These are phyloP conservation scores for Amiota mariae DNA, from an alignment of 2,888 invertebrate species.

Conservation along the genomic window DNA sequence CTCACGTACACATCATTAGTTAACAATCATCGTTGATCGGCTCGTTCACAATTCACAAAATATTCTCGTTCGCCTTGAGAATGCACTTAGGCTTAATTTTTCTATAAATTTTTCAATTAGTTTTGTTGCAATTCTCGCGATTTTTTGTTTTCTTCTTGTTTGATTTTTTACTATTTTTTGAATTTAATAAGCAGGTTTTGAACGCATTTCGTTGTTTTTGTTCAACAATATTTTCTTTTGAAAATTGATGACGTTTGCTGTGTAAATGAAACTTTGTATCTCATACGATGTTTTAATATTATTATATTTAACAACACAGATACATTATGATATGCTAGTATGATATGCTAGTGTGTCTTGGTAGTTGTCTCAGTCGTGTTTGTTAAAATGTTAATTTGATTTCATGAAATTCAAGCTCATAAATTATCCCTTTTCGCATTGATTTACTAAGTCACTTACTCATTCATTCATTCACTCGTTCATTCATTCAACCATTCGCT, in stretches of 20 bases:
- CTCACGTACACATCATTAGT: too few relatives aligned
- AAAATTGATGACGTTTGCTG: conserved; percentile 25
- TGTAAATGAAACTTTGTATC: conserved; percentile 3
- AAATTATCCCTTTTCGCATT: conserved; percentile 23
- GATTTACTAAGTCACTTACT: background rate
- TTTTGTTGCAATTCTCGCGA: conserved; percentile 18
- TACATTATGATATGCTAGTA: too few relatives aligned
- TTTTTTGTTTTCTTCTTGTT: conserved; percentile 3
- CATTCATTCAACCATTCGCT: background rate
- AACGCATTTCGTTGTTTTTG: conserved; percentile 13
- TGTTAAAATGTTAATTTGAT: conserved; percentile 22
- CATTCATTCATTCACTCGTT: conserved; percentile 14
- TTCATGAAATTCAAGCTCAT: conserved; percentile 27
- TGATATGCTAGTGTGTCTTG: background rate
- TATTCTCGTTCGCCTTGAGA: conserved; percentile 59
- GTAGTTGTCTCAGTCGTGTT: background rate
- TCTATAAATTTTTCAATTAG: conserved; percentile 58
- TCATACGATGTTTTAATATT: too few relatives aligned
- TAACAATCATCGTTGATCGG: too few relatives aligned
- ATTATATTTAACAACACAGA: too few relatives aligned
- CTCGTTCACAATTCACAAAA: conserved; percentile 38
- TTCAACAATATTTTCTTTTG: too few relatives aligned
- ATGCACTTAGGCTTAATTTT: conserved; percentile 63
- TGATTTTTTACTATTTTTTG: conserved; percentile 1
- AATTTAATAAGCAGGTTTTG: background rate